These are phyloP conservation scores for Hymenopus coronatus DNA, from an alignment of 2,888 invertebrate species.

Conservation along the genomic window DNA sequence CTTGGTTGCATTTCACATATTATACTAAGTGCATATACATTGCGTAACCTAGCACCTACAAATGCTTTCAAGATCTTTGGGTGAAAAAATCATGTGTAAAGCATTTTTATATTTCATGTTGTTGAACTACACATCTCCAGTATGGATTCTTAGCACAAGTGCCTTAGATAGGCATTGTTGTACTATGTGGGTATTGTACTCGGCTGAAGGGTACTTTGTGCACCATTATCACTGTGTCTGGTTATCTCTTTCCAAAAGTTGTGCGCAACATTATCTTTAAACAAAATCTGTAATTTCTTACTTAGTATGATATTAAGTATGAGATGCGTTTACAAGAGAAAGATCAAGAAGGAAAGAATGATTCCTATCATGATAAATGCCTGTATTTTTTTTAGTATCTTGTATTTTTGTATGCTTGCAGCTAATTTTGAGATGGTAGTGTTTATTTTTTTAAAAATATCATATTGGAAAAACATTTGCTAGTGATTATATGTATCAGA, in stretches of 20 bases:
- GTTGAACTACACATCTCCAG: conserved; percentile 34
- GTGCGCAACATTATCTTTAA: conserved; percentile 30
- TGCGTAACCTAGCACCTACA: neutral
- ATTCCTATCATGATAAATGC: conserved; percentile 17
- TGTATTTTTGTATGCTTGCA: conserved; percentile 34
- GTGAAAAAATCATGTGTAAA: neutral
- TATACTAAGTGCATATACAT: neutral
- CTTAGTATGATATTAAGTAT: conserved; percentile 25
- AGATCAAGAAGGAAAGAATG: conserved; percentile 16
- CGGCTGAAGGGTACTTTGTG: conserved; percentile 7
- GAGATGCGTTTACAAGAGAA: conserved; percentile 15
- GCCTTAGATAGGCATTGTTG: conserved; percentile 42
- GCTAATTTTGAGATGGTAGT: conserved; percentile 28
- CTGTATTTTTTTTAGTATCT: conserved; percentile 26
- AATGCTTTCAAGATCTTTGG: conserved; percentile 3
- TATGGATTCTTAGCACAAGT: conserved; percentile 40
- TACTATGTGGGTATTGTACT: conserved; percentile 29
- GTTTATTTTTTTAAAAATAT: conserved; percentile 32
- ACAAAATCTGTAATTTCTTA: conserved; percentile 9
- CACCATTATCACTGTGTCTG: conserved; percentile 20
- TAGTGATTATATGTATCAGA: neutral
- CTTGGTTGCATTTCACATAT: conserved; percentile 13
- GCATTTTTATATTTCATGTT: conserved; percentile 34
- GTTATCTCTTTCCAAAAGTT: conserved; percentile 16
- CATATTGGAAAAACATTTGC: conserved; percentile 7